Base-by-base conservation (phyloP, 2,888 invertebrate genomes). In the Coenonympha glycerion region DNA sequence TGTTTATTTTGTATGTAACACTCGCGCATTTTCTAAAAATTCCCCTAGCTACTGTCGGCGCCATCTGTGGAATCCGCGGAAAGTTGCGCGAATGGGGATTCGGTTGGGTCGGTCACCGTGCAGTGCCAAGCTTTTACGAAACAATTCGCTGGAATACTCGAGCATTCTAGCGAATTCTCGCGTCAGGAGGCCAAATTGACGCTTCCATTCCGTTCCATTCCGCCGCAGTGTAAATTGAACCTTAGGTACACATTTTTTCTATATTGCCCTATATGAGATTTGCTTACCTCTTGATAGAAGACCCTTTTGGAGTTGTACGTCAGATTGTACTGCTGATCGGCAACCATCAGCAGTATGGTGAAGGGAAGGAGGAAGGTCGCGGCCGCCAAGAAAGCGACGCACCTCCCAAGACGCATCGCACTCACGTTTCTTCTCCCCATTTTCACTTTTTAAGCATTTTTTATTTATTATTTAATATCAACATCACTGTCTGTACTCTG, bases 311-410 rank as follows among this genome's bases (percentile, higher is more conserved):
- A 78, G 65, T 76, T 84, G 61, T 87, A 84, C 6, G 84, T 79
- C n/a, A 90, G 86, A 69, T 89, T 86, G 79, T 90, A 88, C 66
- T 90, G 90, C 65, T 89, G 89, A 60, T 90, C 90, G 3, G 89
- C 90, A 11, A 90, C 89, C 75, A 90, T 89, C 56, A 90, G 76
- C 39, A 90, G 75, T 8, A 90, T 90, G 52, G 90, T 82, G 69
- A 90, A 81, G 1, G 90, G 89, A 6, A 90, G 86, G 16, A 90
- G 79, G 57, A 90, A 88, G 47, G 90, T 90, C 1, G 90, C 88
- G 1, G 90, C 89, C 11, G 89, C 89, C 52, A 90, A 84, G 67
- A 90, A 90, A 1, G 90, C 87, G 46, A 90, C 86, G 61, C 90
- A 90, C 63, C 90, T 76, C 41, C 89, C 83, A 18, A 90, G 68